Conservation (phyloP, 2,888 invertebrate species). For the Pollenia amentaria region DNA sequence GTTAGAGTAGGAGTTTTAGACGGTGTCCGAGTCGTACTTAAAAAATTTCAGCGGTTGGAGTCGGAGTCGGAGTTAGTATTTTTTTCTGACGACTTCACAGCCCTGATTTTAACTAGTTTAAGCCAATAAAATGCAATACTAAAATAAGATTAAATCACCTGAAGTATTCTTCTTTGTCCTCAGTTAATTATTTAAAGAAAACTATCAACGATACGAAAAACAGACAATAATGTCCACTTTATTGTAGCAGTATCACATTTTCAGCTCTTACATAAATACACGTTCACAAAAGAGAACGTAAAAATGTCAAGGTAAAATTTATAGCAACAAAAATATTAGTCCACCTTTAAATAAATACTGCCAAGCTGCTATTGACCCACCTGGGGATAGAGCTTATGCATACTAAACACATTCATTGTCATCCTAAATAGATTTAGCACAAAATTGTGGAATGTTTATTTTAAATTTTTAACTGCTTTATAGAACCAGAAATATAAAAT, state of each 20-base stretch:
- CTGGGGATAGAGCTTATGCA: constrained; percentile 60
- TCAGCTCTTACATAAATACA: constrained; percentile 14
- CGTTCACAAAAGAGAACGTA: constrained; percentile 57
- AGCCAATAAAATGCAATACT: no score
- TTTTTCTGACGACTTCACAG: no score
- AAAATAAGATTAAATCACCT: no score
- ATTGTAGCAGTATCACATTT: constrained; percentile 7
- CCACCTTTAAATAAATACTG: constrained; percentile 41
- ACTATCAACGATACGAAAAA: neutral
- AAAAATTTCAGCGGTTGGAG: no score
- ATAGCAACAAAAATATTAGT: constrained; percentile 60
- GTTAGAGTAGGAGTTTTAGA: no score
- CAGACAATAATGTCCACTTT: neutral
- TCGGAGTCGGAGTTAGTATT: no score
- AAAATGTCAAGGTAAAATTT: constrained; percentile 63
- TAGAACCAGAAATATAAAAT: no score
- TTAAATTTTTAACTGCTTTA: constrained; percentile 16
- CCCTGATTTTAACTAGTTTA: no score
- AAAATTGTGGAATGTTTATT: constrained; percentile 20
- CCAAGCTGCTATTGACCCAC: constrained; percentile 56
- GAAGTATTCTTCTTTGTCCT: no score
- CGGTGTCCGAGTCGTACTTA: no score
- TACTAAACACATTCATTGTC: constrained; percentile 54
- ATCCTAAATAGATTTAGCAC: constrained; percentile 46
- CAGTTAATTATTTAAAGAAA: neutral